Evolutionary conservation across 2,797 vertebrate species (phyloP).

Genomic region (Menidia menidia): DNA sequence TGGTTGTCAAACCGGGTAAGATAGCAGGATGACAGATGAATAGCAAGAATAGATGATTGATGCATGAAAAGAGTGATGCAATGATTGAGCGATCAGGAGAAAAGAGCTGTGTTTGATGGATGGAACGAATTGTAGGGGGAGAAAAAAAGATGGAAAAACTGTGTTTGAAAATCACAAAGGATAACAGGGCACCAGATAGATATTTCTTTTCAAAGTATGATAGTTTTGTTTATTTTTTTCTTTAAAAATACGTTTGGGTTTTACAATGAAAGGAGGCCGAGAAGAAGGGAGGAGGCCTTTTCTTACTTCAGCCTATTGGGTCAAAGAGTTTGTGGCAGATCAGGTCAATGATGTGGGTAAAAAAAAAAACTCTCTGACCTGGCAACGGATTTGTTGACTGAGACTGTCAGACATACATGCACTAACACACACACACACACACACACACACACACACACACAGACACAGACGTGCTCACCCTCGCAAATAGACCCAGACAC

Average conservation of each 20-base stretch:
- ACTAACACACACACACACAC: constrained; percentile 3
- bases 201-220: constrained; percentile 48
- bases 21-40: constrained; percentile 35
- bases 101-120: constrained; percentile 48
- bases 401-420: neutral
- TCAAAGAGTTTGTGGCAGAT: constrained; percentile 74
- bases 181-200: constrained; percentile 59
- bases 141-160: constrained; percentile 51
- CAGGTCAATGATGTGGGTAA: constrained; percentile 71
- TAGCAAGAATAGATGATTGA: constrained; percentile 55
- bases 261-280: constrained; percentile 53
- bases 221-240: neutral
- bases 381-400: constrained; percentile 37
- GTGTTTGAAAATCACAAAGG: constrained; percentile 63
- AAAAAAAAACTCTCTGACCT: constrained; percentile 55
- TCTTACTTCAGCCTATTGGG: constrained; percentile 55
- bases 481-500: constrained; percentile 42
- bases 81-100: constrained; percentile 64
- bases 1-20: constrained; percentile 14
- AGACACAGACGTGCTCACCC: constrained; percentile 23
- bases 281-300: constrained; percentile 53
- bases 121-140: constrained; percentile 40
- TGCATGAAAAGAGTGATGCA: constrained; percentile 53
- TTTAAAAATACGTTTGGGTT: constrained; percentile 27
- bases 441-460: constrained; percentile 6